Conservation (phyloP, 2,888 invertebrate species). For the Panopea generosa region DNA sequence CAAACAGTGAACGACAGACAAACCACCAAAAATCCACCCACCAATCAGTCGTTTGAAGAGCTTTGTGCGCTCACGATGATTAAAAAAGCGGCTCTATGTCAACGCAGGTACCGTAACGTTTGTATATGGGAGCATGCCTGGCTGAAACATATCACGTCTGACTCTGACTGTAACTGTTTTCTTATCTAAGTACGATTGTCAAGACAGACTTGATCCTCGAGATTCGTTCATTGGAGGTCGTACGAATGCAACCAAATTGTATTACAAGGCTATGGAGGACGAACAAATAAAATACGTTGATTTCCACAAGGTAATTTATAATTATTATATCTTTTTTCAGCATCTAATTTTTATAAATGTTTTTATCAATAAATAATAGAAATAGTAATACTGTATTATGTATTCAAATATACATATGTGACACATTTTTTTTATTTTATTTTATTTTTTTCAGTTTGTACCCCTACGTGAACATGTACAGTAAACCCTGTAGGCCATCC, state of each 20-base stretch:
- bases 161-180: conserved; percentile 7
- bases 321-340: background rate
- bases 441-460: conserved; percentile 57
- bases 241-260: conserved; percentile 66
- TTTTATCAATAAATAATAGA: no score
- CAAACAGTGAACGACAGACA: conserved; percentile 15
- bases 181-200: conserved; percentile 15
- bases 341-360: no score
- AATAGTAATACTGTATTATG: no score
- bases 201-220: conserved; percentile 59
- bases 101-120: background rate
- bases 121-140: conserved; percentile 33
- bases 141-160: conserved; percentile 10
- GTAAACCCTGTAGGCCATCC: conserved; percentile 70
- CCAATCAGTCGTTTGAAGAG: conserved; percentile 11
- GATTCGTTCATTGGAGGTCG: conserved; percentile 75
- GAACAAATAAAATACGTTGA: conserved; percentile 67
- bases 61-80: conserved; percentile 7
- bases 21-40: conserved; percentile 4
- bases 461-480: conserved; percentile 70
- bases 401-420: no score
- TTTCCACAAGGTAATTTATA: conserved; percentile 62
- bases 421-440: no score
- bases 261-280: conserved; percentile 39
- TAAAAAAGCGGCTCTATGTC: conserved; percentile 24